phyloP scores from a whole-genome alignment of 2,888 invertebrate species.

The Torymus texanus region DNA sequence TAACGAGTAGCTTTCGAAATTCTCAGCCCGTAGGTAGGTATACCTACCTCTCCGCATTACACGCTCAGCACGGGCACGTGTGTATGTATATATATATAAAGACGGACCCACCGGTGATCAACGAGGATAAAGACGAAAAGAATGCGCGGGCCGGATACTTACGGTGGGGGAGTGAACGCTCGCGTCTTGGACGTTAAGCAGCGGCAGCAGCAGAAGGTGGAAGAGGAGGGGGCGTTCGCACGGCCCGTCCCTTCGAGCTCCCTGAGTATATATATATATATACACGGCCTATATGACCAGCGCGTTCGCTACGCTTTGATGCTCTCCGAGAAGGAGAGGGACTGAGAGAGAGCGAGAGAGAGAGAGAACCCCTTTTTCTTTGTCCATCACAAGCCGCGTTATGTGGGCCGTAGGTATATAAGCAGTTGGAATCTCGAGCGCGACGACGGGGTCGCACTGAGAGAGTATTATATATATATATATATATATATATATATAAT shows the following conservation, averaged over 20 bases:
- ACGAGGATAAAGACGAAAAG: slow-evolving; percentile 65
- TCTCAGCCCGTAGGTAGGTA: too few species aligned
- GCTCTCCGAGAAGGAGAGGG: slow-evolving; percentile 16
- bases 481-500: too few species aligned
- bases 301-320: slow-evolving; percentile 28
- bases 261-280: too few species aligned
- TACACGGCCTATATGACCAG: background rate
- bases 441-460: background rate
- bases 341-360: too few species aligned
- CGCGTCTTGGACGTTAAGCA: background rate
- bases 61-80: too few species aligned
- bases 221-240: slow-evolving; percentile 27
- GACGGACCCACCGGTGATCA: slow-evolving; percentile 2
- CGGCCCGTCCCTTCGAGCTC: slow-evolving; percentile 10
- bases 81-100: too few species aligned
- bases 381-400: background rate
- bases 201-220: background rate
- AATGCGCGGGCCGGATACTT: slow-evolving; percentile 67
- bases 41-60: too few species aligned
- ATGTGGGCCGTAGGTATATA: slow-evolving; percentile 14
- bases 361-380: slow-evolving; percentile 26
- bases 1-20: too few species aligned
- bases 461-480: too few species aligned
- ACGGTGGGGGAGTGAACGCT: background rate
- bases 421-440: slow-evolving; percentile 12